Conservation (phyloP, 1,140 invertebrate species). For the Listronotus bonariensis region DNA sequence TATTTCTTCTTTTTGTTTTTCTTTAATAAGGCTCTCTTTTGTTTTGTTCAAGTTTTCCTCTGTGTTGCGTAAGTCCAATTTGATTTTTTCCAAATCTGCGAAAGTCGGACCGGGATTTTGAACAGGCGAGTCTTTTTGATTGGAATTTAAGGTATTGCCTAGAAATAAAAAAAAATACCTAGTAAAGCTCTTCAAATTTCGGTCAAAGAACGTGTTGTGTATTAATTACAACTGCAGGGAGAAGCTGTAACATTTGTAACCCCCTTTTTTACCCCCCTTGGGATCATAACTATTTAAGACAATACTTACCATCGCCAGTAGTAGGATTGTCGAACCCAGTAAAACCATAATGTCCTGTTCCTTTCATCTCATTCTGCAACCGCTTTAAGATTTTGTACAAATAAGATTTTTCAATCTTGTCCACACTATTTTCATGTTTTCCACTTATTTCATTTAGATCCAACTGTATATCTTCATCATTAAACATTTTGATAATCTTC, state of each 20-base stretch:
- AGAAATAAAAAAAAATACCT: no score
- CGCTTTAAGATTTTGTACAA: slow-evolving; percentile 9
- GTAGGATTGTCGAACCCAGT: no score
- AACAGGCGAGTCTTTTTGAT: no score
- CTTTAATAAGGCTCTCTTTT: slow-evolving; percentile 24
- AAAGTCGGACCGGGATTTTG: not conserved
- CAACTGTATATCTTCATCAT: not conserved
- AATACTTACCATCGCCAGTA: no score
- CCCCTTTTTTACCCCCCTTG: no score
- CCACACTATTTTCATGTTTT: not conserved
- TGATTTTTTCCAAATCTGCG: slow-evolving; percentile 24
- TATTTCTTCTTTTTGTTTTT: slow-evolving; percentile 37
- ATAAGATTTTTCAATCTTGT: slow-evolving; percentile 6
- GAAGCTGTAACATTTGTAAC: no score
- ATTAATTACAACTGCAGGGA: no score
- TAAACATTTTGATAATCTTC: slow-evolving; percentile 10
- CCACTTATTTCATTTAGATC: not conserved
- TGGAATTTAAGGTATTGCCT: no score
- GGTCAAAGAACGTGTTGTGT: no score
- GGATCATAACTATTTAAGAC: no score
- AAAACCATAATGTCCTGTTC: not conserved
- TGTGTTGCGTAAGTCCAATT: slow-evolving; percentile 20
- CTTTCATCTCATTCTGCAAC: slow-evolving; percentile 3
- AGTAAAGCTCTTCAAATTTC: no score
- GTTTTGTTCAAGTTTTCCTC: slow-evolving; percentile 34